These are phyloP conservation scores for Sinopyrophorus schimmeli DNA, from an alignment of 2,888 invertebrate genomes.

Conservation along the genomic window DNA sequence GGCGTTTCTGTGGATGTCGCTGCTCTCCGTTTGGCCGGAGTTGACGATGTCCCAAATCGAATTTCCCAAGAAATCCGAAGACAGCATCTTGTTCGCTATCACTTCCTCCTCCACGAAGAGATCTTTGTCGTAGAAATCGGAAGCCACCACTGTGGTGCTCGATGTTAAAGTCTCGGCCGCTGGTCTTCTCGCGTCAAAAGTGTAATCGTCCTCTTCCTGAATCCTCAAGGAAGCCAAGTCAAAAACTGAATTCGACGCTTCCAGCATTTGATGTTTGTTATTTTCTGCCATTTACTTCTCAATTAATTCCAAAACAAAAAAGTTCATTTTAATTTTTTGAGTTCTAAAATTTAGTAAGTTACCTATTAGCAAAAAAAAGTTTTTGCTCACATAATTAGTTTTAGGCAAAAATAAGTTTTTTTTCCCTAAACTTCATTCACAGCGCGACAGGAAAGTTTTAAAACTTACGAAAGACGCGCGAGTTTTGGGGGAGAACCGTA, in stretches of 20 bases:
- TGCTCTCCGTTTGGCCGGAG: constrained; percentile 45
- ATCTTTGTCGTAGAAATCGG: constrained; percentile 16
- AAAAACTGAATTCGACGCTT: constrained; percentile 48
- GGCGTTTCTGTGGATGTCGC: constrained; percentile 44
- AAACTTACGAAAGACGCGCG: constrained; percentile 22
- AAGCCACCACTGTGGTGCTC: constrained; percentile 19
- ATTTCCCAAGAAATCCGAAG: constrained; percentile 56
- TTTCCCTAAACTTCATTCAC: constrained; percentile 10
- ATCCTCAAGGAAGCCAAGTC: constrained; percentile 57
- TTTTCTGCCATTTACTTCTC: constrained; percentile 44
- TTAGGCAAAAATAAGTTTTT: constrained; percentile 6
- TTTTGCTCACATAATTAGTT: too few relatives aligned
- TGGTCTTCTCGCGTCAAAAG: constrained; percentile 49
- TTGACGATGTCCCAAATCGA: constrained; percentile 58
- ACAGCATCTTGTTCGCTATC: constrained; percentile 32
- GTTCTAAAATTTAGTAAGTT: too few relatives aligned
- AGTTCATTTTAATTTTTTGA: too few relatives aligned
- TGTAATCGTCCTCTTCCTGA: constrained; percentile 55
- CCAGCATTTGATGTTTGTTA: constrained; percentile 50
- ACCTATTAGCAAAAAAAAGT: too few relatives aligned
- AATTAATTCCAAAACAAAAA: too few relatives aligned
- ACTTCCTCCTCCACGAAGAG: constrained; percentile 15
- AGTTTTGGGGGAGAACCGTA: constrained; percentile 19
- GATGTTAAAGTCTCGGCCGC: constrained; percentile 15
- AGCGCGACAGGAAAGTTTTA: constrained; percentile 11